Base-by-base conservation (phyloP, 2,888 invertebrate species). In the Hololepta plana region DNA sequence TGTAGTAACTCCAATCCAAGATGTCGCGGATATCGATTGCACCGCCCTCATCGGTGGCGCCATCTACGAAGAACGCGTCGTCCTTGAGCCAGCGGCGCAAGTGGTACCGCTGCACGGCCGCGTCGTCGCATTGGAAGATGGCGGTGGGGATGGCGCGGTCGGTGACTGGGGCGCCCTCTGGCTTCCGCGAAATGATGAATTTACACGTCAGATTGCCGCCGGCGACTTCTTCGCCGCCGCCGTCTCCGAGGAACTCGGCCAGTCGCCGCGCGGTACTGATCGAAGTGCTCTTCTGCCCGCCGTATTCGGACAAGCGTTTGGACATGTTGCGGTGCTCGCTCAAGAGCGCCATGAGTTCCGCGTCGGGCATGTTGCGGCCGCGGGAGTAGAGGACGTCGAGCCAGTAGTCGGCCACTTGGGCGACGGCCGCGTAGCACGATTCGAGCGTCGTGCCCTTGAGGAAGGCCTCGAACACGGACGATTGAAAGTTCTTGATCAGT, bases 161-260 rank as follows among this genome's bases (percentile, higher is more conserved):
- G 2, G 88, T 88, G 4, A 91, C 85, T 0, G 88, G 87, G 0
- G 82, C 69, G 0, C 84, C 87, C 36, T 90, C 85, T 0, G 96
- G 98, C 49, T 90, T 91, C 41, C 69, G 76, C 0, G 93, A 85
- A 46, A 99, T 96, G 35, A 98, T 80, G 49, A 82, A n/a, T n/a
- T n/a, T n/a, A n/a, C n/a, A n/a, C n/a, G n/a, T n/a, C n/a, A n/a
- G n/a, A n/a, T n/a, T n/a, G n/a, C n/a, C n/a, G 1, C 98, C 98
- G 2, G 93, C 91, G 55, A n/a, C n/a, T n/a, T 98, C 96, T 52
- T 96, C 96, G 5, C 95, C 88, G 93, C 98, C 96, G 55, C 96
- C 85, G 53, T 95, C 93, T 0, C 96, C 96, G 13, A 98, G 60
- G 51, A 98, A 96, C 61, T 98, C 96, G 0, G 96, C 93, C 35